Conservation (phyloP, 2,888 invertebrate genomes). For the Folsomia manolachei region DNA sequence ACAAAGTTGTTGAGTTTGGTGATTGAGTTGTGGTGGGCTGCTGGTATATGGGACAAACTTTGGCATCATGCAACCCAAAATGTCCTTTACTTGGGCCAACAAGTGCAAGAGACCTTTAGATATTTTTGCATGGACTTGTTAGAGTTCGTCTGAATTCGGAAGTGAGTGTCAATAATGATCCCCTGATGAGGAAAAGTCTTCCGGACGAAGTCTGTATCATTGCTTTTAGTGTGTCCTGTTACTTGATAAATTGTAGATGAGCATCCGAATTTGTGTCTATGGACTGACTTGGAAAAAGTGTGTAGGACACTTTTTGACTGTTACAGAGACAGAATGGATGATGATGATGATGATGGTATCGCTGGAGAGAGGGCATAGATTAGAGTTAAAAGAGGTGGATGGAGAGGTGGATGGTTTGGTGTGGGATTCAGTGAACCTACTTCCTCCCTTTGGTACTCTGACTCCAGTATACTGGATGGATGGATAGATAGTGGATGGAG, state of each 20-base stretch:
- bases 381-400: neutral
- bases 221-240: neutral
- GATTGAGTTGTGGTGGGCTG: neutral
- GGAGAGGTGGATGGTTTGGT: neutral
- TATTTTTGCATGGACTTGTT: neutral
- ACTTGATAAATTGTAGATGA: neutral
- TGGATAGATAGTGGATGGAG: too few relatives aligned
- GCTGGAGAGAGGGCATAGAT: neutral
- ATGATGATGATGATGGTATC: neutral
- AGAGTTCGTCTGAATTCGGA: conserved; percentile 5
- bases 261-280: too few relatives aligned
- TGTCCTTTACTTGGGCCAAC: neutral
- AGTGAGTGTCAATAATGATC: conserved; percentile 3
- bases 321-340: neutral
- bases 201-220: neutral
- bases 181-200: neutral
- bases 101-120: neutral
- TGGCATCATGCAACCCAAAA: too few relatives aligned
- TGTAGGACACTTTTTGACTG: neutral
- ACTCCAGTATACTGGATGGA: neutral
- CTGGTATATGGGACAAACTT: too few relatives aligned
- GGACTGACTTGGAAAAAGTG: neutral
- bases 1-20: too few relatives aligned
- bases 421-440: neutral
- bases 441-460: neutral